These are phyloP conservation scores for Calcarius ornatus DNA, from an alignment of 2,113 vertebrate genomes.

Conservation along the genomic window DNA sequence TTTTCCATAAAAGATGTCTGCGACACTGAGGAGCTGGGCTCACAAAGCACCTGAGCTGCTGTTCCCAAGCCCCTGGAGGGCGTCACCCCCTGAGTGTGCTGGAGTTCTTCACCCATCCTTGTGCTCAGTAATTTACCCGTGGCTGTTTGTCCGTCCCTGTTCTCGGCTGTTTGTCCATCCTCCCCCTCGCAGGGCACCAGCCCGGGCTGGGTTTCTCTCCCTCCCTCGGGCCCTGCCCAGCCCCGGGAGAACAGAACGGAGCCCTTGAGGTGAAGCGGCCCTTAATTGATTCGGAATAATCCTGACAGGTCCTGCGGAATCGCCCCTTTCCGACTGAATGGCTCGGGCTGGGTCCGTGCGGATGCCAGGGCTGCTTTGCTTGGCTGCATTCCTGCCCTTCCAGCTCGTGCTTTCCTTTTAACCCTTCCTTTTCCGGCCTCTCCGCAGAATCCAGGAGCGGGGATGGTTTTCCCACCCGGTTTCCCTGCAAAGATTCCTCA, in stretches of 20 bases:
- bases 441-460: rapidly evolving
- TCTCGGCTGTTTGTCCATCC: neutral
- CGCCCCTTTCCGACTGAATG: neutral
- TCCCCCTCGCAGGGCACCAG: neutral
- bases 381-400: constrained; percentile 31
- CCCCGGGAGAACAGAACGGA: neutral
- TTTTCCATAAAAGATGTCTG: too few species aligned
- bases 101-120: neutral
- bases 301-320: constrained; percentile 35
- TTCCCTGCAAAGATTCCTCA: neutral
- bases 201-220: neutral
- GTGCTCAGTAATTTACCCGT: neutral
- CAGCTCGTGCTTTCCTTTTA: constrained; percentile 8
- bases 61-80: neutral
- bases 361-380: neutral
- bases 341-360: neutral
- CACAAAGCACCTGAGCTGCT: neutral
- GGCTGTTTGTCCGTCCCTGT: neutral
- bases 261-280: constrained; percentile 31
- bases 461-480: neutral
- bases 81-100: neutral
- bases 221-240: neutral
- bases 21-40: neutral
- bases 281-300: constrained; percentile 32
- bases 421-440: neutral